Percentiles rank a stretch among this genome's conserved stretches.
phyloP scores from a whole-genome alignment of 2,797 vertebrate species.

The Sebastes cheni region DNA sequence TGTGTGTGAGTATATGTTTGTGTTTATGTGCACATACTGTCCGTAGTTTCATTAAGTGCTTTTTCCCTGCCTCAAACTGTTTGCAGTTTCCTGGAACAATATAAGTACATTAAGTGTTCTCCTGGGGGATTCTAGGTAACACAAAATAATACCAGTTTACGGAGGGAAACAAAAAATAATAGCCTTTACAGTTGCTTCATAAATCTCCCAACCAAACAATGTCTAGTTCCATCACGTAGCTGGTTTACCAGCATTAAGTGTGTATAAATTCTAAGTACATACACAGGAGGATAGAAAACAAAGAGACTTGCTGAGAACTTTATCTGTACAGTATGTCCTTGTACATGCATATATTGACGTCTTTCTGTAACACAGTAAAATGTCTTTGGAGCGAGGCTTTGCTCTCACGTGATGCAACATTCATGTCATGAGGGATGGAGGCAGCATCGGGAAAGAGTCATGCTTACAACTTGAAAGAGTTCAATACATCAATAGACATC shows the following conservation, averaged over 20 bases:
- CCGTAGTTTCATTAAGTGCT: background rate
- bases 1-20: slow-evolving; percentile 9
- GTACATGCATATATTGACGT: background rate
- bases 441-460: too few species aligned
- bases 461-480: too few species aligned
- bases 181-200: background rate
- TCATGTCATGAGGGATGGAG: too few species aligned
- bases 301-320: background rate
- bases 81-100: slow-evolving; percentile 9
- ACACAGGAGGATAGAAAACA: accelerated
- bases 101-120: background rate
- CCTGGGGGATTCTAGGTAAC: slow-evolving; percentile 32
- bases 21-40: background rate
- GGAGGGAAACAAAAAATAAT: background rate
- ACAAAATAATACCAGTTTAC: background rate
- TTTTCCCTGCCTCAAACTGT: background rate
- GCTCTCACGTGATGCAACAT: too few species aligned
- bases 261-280: background rate
- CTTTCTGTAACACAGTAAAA: too few species aligned
- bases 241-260: background rate
- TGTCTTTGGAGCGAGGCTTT: too few species aligned
- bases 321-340: background rate
- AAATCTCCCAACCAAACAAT: background rate
- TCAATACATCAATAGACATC: too few species aligned
- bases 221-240: background rate